Conservation (phyloP, 2,113 vertebrate genomes). For the Prolemur simus region DNA sequence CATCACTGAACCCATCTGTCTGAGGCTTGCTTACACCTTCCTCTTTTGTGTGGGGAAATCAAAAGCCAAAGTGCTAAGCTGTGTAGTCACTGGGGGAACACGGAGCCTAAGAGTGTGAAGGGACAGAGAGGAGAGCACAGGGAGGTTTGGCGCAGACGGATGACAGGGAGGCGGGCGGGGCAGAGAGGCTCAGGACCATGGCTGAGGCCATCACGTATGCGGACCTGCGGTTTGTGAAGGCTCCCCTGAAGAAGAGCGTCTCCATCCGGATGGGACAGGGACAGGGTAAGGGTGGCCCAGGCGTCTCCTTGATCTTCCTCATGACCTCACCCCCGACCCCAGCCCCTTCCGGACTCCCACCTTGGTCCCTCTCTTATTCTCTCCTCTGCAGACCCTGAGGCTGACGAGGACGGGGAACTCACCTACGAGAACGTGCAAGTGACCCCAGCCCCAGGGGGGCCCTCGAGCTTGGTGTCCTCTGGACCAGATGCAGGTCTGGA, state of each 20-base stretch:
- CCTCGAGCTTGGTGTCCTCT: neutral
- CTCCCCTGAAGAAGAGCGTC: conserved; percentile 56
- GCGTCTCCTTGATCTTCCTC: neutral
- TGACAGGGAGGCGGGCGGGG: accelerated
- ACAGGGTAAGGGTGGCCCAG: neutral
- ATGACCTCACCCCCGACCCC: neutral
- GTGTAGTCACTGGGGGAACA: neutral
- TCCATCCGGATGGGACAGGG: conserved; percentile 32
- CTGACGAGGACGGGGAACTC: conserved; percentile 67
- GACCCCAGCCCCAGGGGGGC: neutral
- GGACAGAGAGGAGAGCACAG: neutral
- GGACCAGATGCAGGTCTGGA: conserved; percentile 38
- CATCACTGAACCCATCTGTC: conserved; percentile 66
- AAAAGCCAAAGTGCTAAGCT: neutral
- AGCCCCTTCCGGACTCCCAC: neutral
- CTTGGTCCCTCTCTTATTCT: neutral
- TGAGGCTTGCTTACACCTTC: conserved; percentile 51
- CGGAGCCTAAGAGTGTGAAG: neutral
- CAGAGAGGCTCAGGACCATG: conserved; percentile 55
- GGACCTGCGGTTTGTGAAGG: conserved; percentile 76
- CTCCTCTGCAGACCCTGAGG: conserved; percentile 40
- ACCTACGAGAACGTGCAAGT: conserved; percentile 77
- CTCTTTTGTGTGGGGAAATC: conserved; percentile 67
- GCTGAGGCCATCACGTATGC: conserved; percentile 76
- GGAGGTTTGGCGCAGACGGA: neutral